Base-by-base conservation (phyloP, 1,140 invertebrate genomes). In the Bicyclus anynana region DNA sequence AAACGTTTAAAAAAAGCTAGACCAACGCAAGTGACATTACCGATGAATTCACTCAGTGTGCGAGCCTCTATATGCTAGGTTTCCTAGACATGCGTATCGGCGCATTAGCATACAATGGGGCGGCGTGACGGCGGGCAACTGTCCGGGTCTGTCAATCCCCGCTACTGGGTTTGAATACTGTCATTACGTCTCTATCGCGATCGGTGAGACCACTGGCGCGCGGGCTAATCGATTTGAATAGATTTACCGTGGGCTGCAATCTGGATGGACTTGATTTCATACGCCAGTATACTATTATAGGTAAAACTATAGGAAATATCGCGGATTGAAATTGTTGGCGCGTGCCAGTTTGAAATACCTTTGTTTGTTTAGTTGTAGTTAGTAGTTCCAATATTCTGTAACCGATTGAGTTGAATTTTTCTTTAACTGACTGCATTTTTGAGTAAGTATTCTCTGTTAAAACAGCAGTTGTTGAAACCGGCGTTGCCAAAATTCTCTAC, bases 151-250 rank as follows among this genome's bases (percentile, higher is more conserved):
- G 50, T 50, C 54, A 56, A 49, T 48, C 54, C 46, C 4, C 54
- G 54, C 54, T 56, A 49, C 54, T 42, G 46, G 54, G 46, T 38
- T 56, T 56, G 46, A 56, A 51, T 51, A 52, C 17, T 52, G 50
- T 23, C 38, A 52, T 52, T 52, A 52, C 21, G 37, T 20, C 50
- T 52, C 35, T 40, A 52, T 52, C 50, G 38, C 27, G 37, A 52
- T 52, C 21, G 42, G 20, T 17, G 37, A 6, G 37, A 12, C 29
- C 29, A 33, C 29, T 27, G 23, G 12, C 50, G 49, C 7, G 6
- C 21, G 6, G 38, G 37, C 50, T 17, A 40, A 52, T 23, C 13
- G 35, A 52, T 52, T 52, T 52, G 37, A 52, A 52, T 52, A 40
- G 7, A 27, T 52, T 40, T 40, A 33, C 37, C 37, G 37, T 40